Conservation (phyloP, 2,797 vertebrate genomes). For the Taeniopygia guttata region DNA sequence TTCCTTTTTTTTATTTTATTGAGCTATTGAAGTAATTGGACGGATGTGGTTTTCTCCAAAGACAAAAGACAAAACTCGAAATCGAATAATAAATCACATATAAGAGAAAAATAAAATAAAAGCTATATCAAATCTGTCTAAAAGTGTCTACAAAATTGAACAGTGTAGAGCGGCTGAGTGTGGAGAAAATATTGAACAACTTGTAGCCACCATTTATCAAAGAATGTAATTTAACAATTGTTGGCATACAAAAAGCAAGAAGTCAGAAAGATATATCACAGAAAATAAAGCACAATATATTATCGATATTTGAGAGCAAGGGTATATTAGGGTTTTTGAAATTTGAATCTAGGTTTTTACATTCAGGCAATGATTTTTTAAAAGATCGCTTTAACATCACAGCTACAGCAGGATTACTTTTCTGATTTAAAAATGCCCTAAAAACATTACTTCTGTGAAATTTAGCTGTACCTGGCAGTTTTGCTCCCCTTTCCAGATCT, state of each 20-base stretch:
- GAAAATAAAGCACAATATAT: conserved; percentile 34
- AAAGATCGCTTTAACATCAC: neutral
- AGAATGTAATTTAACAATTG: conserved; percentile 57
- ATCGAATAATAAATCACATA: conserved; percentile 54
- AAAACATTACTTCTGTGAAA: neutral
- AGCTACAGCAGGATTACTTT: neutral
- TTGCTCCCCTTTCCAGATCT: neutral
- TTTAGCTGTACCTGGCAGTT: neutral
- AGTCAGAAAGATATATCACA: conserved; percentile 44
- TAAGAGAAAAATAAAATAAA: conserved; percentile 60
- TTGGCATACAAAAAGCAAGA: conserved; percentile 39
- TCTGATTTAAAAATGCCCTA: neutral
- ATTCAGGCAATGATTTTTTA: neutral
- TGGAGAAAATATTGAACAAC: conserved; percentile 60
- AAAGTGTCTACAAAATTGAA: conserved; percentile 50
- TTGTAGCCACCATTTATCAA: conserved; percentile 54
- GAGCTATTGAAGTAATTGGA: conserved; percentile 45
- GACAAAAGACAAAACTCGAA: conserved; percentile 25
- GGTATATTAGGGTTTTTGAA: neutral
- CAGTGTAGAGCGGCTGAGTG: conserved; percentile 2
- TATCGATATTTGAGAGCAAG: conserved; percentile 23
- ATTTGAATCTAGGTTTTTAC: conserved; percentile 20
- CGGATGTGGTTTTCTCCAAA: neutral
- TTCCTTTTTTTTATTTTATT: conserved; percentile 17
- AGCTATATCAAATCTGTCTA: conserved; percentile 56